phyloP scores from a whole-genome alignment of 1,140 invertebrate species.

The Onthophagus taurus region DNA sequence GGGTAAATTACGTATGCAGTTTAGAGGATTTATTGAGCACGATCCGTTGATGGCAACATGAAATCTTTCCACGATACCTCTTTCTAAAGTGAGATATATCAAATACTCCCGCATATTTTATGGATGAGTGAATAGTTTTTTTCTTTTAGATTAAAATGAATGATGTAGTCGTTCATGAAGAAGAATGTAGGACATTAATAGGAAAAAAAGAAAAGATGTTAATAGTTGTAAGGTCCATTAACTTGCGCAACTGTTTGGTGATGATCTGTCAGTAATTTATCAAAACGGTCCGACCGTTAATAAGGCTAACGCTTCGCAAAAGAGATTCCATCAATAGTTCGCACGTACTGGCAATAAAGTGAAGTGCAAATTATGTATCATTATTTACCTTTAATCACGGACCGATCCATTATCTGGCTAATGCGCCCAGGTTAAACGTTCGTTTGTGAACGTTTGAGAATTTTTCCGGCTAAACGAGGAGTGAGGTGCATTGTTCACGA shows the following conservation, averaged over 20 bases:
- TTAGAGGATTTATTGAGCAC: too few relatives aligned
- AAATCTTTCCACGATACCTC: too few relatives aligned
- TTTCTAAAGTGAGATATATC: too few relatives aligned
- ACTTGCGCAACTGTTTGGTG: background rate
- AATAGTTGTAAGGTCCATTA: background rate
- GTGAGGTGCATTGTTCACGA: background rate
- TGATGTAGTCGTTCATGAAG: too few relatives aligned
- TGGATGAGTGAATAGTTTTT: too few relatives aligned
- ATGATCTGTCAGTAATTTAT: background rate
- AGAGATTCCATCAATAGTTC: background rate
- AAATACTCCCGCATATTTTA: too few relatives aligned
- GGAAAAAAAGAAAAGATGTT: too few relatives aligned
- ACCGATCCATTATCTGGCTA: constrained; percentile 1
- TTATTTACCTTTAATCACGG: background rate
- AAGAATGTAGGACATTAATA: too few relatives aligned
- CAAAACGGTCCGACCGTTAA: background rate
- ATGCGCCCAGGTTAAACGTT: background rate
- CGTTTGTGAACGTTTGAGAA: background rate
- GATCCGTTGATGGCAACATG: too few relatives aligned
- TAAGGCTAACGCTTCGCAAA: background rate
- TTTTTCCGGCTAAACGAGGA: too few relatives aligned
- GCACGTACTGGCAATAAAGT: background rate
- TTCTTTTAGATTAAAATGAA: too few relatives aligned
- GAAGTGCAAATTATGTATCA: background rate
- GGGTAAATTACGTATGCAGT: too few relatives aligned